A percentile compares a stretch with the other conserved stretches of the same genome.
Evolutionary conservation across 2,888 invertebrate genomes (phyloP).

Genomic region (Drosophila flavopinicola): DNA sequence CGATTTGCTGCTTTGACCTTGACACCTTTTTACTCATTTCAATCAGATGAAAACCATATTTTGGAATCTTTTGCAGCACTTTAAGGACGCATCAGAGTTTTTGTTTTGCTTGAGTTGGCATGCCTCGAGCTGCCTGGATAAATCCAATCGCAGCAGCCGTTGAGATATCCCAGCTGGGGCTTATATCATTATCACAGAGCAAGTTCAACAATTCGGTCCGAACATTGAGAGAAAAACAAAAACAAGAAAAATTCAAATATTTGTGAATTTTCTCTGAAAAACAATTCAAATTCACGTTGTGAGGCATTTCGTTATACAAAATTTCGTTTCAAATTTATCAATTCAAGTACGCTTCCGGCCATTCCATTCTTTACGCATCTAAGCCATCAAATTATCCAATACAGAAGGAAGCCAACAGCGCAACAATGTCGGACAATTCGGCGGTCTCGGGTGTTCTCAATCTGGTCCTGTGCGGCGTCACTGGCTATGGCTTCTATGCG

Average conservation of each 20-base stretch:
- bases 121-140: conserved; percentile 4
- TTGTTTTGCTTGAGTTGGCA: no score
- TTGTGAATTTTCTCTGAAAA: conserved; percentile 16
- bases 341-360: background rate
- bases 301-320: conserved; percentile 1
- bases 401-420: background rate
- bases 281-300: conserved; percentile 10
- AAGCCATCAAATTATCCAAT: background rate
- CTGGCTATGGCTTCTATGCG: conserved; percentile 62
- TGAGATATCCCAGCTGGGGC: background rate
- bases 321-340: background rate
- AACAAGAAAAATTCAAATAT: conserved; percentile 34
- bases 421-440: conserved; percentile 52
- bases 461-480: conserved; percentile 65
- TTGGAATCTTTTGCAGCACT: no score
- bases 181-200: conserved; percentile 38
- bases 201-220: conserved; percentile 63
- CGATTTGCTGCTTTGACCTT: no score
- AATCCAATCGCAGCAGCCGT: conserved; percentile 23
- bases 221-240: conserved; percentile 41
- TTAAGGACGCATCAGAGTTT: no score
- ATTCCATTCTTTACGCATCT: no score
- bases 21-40: no score
- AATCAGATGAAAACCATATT: no score
- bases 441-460: conserved; percentile 42